Evolutionary conservation across 2,888 invertebrate genomes (phyloP).

Genomic region (Silvanus unidentatus): DNA sequence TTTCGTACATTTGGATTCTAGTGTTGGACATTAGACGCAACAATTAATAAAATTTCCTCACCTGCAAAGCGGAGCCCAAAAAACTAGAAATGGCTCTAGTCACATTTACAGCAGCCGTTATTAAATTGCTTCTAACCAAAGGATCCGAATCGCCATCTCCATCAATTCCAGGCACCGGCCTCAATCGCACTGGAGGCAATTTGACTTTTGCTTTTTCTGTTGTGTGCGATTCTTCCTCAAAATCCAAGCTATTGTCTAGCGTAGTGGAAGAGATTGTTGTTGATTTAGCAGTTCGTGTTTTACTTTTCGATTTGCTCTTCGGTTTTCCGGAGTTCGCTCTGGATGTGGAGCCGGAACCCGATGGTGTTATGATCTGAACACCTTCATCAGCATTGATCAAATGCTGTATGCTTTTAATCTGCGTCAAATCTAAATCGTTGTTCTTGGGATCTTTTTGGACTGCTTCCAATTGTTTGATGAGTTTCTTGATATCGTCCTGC

Average conservation of each 20-base stretch:
- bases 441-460: conserved; percentile 40
- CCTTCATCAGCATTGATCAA: conserved; percentile 30
- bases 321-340: conserved; percentile 14
- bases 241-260: conserved; percentile 25
- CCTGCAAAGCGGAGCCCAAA: conserved; percentile 72
- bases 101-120: conserved; percentile 70
- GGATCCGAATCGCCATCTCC: conserved; percentile 32
- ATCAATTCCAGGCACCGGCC: conserved; percentile 41
- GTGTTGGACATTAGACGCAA: no score
- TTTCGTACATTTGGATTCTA: no score
- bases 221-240: conserved; percentile 18
- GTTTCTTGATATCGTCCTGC: conserved; percentile 33
- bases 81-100: conserved; percentile 73
- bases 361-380: conserved; percentile 26
- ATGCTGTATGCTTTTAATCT: conserved; percentile 34
- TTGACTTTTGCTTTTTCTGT: conserved; percentile 22
- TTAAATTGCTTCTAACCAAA: conserved; percentile 50
- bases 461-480: conserved; percentile 38
- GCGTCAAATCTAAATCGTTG: conserved; percentile 34
- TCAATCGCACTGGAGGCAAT: conserved; percentile 40
- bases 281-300: conserved; percentile 13
- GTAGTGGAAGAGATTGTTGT: conserved; percentile 18
- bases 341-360: conserved; percentile 28
- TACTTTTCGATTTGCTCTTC: conserved; percentile 7
- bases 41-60: no score